Percentiles rank a stretch among this genome's conserved stretches.
These are phyloP conservation scores for Matsumurasca onukii DNA, from an alignment of 1,140 invertebrate genomes.

Conservation along the genomic window DNA sequence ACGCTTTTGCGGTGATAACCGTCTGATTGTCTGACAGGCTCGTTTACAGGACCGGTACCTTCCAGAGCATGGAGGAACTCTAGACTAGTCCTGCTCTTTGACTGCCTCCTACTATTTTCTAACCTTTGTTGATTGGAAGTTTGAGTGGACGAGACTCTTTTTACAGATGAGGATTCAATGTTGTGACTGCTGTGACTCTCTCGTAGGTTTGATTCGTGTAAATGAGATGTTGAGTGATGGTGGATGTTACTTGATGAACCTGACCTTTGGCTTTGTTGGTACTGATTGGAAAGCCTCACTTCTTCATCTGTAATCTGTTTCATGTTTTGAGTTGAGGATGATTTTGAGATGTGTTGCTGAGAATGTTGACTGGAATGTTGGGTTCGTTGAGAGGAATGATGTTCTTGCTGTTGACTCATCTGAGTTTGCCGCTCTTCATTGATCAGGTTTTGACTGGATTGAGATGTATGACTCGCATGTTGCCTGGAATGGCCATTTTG, in stretches of 20 bases:
- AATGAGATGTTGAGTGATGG: slow-evolving; percentile 21
- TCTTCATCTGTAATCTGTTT: slow-evolving; percentile 31
- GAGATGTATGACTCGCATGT: background rate
- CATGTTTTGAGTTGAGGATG: slow-evolving; percentile 32
- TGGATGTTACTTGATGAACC: slow-evolving; percentile 27
- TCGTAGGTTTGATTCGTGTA: slow-evolving; percentile 2
- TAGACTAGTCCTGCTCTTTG: slow-evolving; percentile 35
- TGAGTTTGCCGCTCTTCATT: slow-evolving; percentile 11
- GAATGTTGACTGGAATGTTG: slow-evolving; percentile 14
- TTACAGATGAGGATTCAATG: background rate
- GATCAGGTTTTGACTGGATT: slow-evolving; percentile 8
- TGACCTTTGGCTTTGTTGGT: slow-evolving; percentile 6
- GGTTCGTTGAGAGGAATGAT: slow-evolving; percentile 2
- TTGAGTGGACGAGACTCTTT: background rate
- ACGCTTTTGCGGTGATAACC: slow-evolving; percentile 64
- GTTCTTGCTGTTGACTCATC: background rate
- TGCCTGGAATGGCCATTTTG: slow-evolving; percentile 2
- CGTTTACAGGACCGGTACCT: slow-evolving; percentile 15
- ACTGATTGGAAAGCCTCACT: background rate
- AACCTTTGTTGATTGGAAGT: slow-evolving; percentile 6
- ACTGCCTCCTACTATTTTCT: slow-evolving; percentile 25
- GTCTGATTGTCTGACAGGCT: slow-evolving; percentile 30
- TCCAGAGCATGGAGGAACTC: slow-evolving; percentile 37
- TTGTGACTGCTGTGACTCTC: slow-evolving; percentile 4
- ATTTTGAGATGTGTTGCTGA: slow-evolving; percentile 31